Conservation (phyloP, 2,888 invertebrate species). For the Litoditis marina region DNA sequence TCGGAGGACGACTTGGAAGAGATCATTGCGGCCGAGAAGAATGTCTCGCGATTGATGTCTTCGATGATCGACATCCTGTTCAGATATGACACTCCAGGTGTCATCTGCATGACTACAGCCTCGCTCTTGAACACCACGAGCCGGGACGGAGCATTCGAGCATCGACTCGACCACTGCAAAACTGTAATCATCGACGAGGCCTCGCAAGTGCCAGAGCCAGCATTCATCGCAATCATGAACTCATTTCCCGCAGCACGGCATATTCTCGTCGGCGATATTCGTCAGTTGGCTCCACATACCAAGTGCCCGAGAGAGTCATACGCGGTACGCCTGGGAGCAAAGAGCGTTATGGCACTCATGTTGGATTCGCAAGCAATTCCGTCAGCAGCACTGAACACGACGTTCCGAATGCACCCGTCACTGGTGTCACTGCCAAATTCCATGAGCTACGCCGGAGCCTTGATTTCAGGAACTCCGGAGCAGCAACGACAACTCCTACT, state of each 20-base stretch:
- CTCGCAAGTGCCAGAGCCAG: neutral
- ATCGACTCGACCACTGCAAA: neutral
- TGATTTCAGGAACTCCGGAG: neutral
- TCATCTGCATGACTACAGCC: neutral
- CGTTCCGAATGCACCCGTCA: neutral
- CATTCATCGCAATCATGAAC: neutral
- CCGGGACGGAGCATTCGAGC: neutral
- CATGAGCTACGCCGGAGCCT: neutral
- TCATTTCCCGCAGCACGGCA: neutral
- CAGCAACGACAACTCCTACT: neutral
- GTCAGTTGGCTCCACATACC: neutral
- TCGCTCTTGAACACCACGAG: neutral
- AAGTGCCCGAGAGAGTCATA: neutral
- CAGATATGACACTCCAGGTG: neutral
- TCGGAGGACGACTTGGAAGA: neutral
- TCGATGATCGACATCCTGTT: neutral
- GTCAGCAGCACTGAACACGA: neutral
- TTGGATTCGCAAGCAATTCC: neutral
- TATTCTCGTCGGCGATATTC: neutral
- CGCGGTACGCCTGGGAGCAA: neutral
- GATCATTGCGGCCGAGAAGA: neutral
- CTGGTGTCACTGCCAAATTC: neutral
- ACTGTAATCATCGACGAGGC: slow-evolving; percentile 1
- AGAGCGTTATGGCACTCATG: neutral
- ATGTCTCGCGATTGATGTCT: neutral